phyloP scores from a whole-genome alignment of 2,113 vertebrate species.

The Odontophorus gujanensis region DNA sequence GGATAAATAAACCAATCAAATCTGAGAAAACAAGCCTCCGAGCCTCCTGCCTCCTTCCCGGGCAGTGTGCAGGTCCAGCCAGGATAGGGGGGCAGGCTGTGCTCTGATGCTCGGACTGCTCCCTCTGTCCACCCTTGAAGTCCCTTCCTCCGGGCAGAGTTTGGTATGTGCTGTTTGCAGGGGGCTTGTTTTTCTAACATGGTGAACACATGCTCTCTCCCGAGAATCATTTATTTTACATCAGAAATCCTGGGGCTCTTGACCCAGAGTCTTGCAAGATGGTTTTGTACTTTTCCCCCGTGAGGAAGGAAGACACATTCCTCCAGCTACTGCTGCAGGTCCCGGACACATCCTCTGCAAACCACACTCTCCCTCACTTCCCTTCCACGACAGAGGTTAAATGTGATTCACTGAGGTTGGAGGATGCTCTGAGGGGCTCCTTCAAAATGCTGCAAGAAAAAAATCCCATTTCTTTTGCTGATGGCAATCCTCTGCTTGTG shows the following conservation, averaged over 20 bases:
- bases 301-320: slow-evolving; percentile 63
- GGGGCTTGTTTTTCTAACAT: slow-evolving; percentile 89
- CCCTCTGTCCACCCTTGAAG: slow-evolving; percentile 66
- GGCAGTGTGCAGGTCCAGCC: slow-evolving; percentile 39
- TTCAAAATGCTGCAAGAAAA: not conserved
- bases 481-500: not conserved
- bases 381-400: slow-evolving; percentile 20
- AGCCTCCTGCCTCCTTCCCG: slow-evolving; percentile 74
- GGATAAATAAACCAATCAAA: slow-evolving; percentile 89
- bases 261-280: slow-evolving; percentile 63
- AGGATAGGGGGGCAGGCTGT: slow-evolving; percentile 33
- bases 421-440: not conserved
- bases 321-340: slow-evolving; percentile 32
- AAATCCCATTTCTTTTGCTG: not conserved
- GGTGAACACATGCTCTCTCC: slow-evolving; percentile 91
- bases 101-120: slow-evolving; percentile 58
- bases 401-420: not conserved
- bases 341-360: slow-evolving; percentile 3
- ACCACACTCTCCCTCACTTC: not conserved
- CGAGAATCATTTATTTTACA: slow-evolving; percentile 88
- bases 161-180: slow-evolving; percentile 72
- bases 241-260: slow-evolving; percentile 79
- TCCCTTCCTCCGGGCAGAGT: slow-evolving; percentile 64
- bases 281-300: slow-evolving; percentile 63
- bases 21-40: slow-evolving; percentile 88